Base-by-base conservation (phyloP, 2,113 vertebrate genomes). In the Onychostruthus taczanowskii region DNA sequence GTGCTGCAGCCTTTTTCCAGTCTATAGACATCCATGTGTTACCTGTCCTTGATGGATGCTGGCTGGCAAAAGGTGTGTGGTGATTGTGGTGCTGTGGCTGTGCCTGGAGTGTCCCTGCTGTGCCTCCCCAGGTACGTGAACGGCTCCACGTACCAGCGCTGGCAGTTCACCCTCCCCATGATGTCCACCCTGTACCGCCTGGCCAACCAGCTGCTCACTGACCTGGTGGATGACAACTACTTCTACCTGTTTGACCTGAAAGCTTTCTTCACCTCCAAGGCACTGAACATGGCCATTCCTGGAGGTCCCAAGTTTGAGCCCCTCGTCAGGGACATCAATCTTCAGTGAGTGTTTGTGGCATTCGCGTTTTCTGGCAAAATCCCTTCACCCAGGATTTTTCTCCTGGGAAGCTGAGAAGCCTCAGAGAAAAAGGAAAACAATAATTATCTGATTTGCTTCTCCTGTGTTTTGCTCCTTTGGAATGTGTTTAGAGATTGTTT, bases 141-240 rank as follows among this genome's bases (percentile, higher is more conserved):
- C 2, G 99, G 99, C 44, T 99, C 99, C 52, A 99, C 99, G 1
- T 99, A 99, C 95, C 98, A 99, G 72, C 99, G 99, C 31, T 99
- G 99, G 99, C 99, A 99, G 97, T 99, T 99, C 96, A 99, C 99
- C 5, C 97, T 99, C 17, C 99, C 99, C 0, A 99, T 99, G 99
- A 99, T 99, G 99, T 99, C 99, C 64, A 99, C 99, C 0, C 98
- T 99, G n/a, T 99, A 99, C 93, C 99, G 99, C 21, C 90, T 99
- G 96, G 99, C 99, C 93, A 99, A 99, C 94, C 99, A 99, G 97
- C 98, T 99, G 70, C 97, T 99, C 87, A 99, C 99, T 6, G 99
- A 99, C 93, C 97, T 99, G 37, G 99, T 99, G 84, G 99, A 99
- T 94, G 98, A 98, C 93, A 99, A 99, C 90, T 99, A 99, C 95